Conservation (phyloP, 1,140 invertebrate species). For the Idris sp. region DNA sequence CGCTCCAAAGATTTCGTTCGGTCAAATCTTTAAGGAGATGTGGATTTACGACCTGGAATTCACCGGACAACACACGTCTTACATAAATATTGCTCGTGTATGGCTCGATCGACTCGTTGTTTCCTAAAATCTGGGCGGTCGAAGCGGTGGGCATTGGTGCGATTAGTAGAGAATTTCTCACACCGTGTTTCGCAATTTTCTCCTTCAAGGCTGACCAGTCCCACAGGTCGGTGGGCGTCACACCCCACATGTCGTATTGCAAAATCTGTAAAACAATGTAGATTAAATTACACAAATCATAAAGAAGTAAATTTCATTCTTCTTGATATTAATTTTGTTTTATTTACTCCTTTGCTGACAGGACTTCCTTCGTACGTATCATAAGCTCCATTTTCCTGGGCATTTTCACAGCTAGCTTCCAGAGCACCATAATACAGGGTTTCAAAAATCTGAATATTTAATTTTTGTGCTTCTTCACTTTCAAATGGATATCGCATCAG, state of each 20-base stretch:
- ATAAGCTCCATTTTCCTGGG: slow-evolving; percentile 91
- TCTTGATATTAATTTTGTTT: neutral
- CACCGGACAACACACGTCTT: slow-evolving; percentile 94
- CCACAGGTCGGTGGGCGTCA: slow-evolving; percentile 92
- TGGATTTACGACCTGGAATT: slow-evolving; percentile 96
- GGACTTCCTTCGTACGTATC: slow-evolving; percentile 94
- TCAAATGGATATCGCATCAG: slow-evolving; percentile 96
- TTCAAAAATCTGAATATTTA: slow-evolving; percentile 96
- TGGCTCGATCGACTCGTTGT: slow-evolving; percentile 99
- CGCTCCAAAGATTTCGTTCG: slow-evolving; percentile 93
- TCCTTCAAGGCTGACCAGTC: slow-evolving; percentile 92
- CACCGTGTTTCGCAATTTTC: slow-evolving; percentile 93
- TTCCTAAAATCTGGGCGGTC: slow-evolving; percentile 99
- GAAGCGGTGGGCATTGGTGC: slow-evolving; percentile 99
- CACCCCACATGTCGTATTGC: slow-evolving; percentile 99
- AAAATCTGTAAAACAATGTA: slow-evolving; percentile 82
- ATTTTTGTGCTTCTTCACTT: slow-evolving; percentile 87
- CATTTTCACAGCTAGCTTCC: slow-evolving; percentile 97
- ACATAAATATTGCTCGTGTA: slow-evolving; percentile 99
- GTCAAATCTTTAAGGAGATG: slow-evolving; percentile 96
- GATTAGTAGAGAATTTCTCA: slow-evolving; percentile 95
- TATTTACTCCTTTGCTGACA: slow-evolving; percentile 90
- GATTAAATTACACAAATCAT: too few species aligned
- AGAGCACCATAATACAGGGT: slow-evolving; percentile 98
- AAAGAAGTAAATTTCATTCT: neutral